Percentiles rank a stretch among this genome's conserved stretches.
These are phyloP conservation scores for Cephus pygmeus DNA, from an alignment of 2,888 invertebrate genomes.

Conservation along the genomic window DNA sequence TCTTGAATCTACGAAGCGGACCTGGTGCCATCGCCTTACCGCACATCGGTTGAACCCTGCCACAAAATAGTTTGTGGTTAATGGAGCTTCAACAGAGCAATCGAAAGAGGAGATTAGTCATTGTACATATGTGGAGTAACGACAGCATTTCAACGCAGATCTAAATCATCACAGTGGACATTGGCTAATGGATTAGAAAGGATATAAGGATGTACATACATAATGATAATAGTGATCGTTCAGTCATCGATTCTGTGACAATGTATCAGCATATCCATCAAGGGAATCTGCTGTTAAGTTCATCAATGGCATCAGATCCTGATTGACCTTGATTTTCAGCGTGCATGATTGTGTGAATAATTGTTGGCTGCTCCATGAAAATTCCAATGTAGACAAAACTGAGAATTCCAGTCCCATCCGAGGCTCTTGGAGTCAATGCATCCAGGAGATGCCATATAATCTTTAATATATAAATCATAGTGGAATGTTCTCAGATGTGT, in stretches of 20 bases:
- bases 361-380: background rate
- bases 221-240: background rate
- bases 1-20: background rate
- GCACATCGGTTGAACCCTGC: background rate
- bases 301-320: background rate
- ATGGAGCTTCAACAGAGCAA: background rate
- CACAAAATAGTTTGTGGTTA: background rate
- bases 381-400: background rate
- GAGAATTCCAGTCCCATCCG: background rate
- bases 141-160: background rate
- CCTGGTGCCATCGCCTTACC: background rate
- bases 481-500: constrained; percentile 11
- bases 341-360: background rate
- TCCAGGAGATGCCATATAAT: constrained; percentile 10
- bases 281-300: background rate
- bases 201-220: background rate
- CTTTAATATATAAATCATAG: background rate
- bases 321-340: background rate
- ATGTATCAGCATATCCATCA: background rate
- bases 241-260: background rate
- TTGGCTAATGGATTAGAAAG: background rate
- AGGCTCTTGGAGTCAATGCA: constrained; percentile 6
- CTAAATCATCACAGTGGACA: background rate
- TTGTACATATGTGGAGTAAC: background rate
- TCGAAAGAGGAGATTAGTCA: background rate